Evolutionary conservation across 2,113 vertebrate species (phyloP), one percentile per base, ranked within the genome.

Genomic region (Limanda limanda): DNA sequence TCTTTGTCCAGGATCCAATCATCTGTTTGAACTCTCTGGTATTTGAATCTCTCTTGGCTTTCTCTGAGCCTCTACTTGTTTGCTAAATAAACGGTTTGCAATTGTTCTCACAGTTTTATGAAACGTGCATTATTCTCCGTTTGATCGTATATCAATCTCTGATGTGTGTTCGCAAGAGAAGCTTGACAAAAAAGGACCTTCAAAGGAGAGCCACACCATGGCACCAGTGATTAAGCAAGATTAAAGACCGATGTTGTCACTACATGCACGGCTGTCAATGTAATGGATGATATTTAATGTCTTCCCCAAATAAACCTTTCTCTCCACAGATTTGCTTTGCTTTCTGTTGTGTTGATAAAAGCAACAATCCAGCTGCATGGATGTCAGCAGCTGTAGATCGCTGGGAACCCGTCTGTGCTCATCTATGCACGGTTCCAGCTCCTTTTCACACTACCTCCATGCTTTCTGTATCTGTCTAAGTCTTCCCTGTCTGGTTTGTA

Each of bases 241-340:
- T 65, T 76, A 76, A 79, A 73, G 72, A 17, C 58, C 12, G 56
- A 37, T 52, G 68, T 68, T 86, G 82, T 71, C 81, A 21, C 66
- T 71, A 58, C 72, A 74, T 86, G 79, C 79, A 89, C 52, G 75
- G 76, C 87, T 92, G 81, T 91, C 86, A 89, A 65, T 71, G 48
- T 77, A 90, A 90, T 78, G 63, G 74, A 88, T 83, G 73, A 79
- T 80, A 74, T 81, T 76, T 81, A 76, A 79, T 84, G 65, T 78
- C 47, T 21, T 55, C 48, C 69, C 74, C 73, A 88, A 89, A 86
- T 79, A 84, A 91, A 81, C 69, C 78, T 73, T 73, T 69, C 65
- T 52, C 78, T n/a, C 35, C 11, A 65, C 35, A 5, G 76, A 79
- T 90, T 90, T 89, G 81, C 79, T 85, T 84, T 82, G 76, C 81